phyloP scores from a whole-genome alignment of 2,888 invertebrate genomes.

The Polyommatus iphigenia region DNA sequence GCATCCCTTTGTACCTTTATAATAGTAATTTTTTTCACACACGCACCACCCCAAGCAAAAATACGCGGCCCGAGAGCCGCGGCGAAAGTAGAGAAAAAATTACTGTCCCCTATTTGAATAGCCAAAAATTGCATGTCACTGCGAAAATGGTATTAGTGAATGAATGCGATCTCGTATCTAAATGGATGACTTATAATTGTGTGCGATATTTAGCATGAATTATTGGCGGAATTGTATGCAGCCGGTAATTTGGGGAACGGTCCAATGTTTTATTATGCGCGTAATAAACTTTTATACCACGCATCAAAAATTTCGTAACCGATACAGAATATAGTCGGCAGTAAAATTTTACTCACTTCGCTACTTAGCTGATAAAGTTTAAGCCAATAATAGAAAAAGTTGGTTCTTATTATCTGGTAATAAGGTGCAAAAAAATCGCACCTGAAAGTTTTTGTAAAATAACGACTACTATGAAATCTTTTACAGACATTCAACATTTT shows the following conservation, averaged over 20 bases:
- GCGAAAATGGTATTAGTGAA: constrained; percentile 74
- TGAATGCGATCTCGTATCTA: constrained; percentile 76
- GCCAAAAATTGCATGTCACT: constrained; percentile 80
- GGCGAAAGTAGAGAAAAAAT: constrained; percentile 67
- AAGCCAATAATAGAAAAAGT: background rate
- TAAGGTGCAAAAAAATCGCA: too few relatives aligned
- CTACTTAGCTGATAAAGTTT: background rate
- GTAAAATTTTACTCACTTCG: background rate
- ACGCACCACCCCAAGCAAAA: constrained; percentile 78
- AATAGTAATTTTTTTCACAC: constrained; percentile 79
- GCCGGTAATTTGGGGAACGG: constrained; percentile 30
- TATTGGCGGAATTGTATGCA: constrained; percentile 67
- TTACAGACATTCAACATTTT: too few relatives aligned
- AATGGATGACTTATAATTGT: constrained; percentile 79
- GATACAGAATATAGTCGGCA: background rate
- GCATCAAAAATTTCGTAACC: constrained; percentile 15
- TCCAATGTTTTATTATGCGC: constrained; percentile 23
- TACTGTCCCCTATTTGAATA: constrained; percentile 77
- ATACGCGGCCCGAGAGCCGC: constrained; percentile 60
- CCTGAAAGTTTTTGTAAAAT: too few relatives aligned
- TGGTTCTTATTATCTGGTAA: background rate
- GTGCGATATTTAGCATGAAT: constrained; percentile 77
- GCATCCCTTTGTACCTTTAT: constrained; percentile 78
- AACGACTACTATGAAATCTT: too few relatives aligned
- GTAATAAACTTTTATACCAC: background rate